Percentiles rank a stretch among this genome's conserved stretches.
phyloP scores from a whole-genome alignment of 2,888 invertebrate genomes.

The Hedya salicella region DNA sequence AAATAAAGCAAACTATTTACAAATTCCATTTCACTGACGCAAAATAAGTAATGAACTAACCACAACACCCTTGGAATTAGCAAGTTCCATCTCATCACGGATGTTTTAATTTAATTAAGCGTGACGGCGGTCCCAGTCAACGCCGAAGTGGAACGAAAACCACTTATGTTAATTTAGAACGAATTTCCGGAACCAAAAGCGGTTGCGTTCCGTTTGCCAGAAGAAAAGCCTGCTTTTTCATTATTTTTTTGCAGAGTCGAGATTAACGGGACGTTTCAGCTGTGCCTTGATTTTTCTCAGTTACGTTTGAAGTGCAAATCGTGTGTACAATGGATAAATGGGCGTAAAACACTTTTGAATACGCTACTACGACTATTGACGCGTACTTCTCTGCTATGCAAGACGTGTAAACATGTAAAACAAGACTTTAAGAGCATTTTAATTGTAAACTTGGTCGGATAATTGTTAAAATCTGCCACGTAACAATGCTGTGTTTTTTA shows the following conservation, averaged over 20 bases:
- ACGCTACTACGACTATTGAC: neutral
- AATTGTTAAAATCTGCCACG: too few species aligned
- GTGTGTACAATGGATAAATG: neutral
- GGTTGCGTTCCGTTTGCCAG: slow-evolving; percentile 11
- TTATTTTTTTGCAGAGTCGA: slow-evolving; percentile 12
- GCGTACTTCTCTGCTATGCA: neutral
- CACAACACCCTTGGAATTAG: slow-evolving; percentile 12
- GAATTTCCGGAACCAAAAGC: slow-evolving; percentile 27
- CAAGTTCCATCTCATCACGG: slow-evolving; percentile 23
- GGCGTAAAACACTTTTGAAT: neutral
- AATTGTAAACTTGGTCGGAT: too few species aligned
- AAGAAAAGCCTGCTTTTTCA: slow-evolving; percentile 23
- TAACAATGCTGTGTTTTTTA: too few species aligned
- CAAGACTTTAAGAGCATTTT: too few species aligned
- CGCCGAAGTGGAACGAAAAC: slow-evolving; percentile 23
- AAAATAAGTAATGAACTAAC: slow-evolving; percentile 16
- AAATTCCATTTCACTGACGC: neutral
- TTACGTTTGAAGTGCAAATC: slow-evolving; percentile 4
- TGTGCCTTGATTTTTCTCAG: slow-evolving; percentile 5
- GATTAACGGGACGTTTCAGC: slow-evolving; percentile 14
- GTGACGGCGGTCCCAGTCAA: slow-evolving; percentile 21
- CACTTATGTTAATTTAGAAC: slow-evolving; percentile 29
- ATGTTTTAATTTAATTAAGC: slow-evolving; percentile 31
- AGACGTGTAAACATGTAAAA: neutral
- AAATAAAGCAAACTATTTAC: neutral